phyloP scores from a whole-genome alignment of 1,140 invertebrate species.

The Zaprionus vittiger region DNA sequence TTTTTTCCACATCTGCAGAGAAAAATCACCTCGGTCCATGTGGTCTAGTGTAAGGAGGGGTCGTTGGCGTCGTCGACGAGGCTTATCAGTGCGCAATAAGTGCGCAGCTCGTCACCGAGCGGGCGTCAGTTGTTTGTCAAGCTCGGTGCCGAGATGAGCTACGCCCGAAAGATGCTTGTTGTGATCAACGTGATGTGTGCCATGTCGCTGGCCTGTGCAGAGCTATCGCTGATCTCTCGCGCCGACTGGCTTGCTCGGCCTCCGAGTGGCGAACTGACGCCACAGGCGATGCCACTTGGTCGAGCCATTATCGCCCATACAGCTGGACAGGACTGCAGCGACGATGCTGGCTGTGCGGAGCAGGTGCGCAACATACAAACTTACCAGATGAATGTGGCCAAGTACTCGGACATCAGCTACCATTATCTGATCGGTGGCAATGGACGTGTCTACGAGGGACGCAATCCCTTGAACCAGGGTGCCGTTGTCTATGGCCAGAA shows the following conservation, averaged over 20 bases:
- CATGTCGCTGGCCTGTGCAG: constrained; percentile 23
- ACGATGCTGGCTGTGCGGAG: constrained; percentile 82
- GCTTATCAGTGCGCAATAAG: constrained; percentile 64
- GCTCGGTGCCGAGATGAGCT: constrained; percentile 43
- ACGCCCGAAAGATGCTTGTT: constrained; percentile 6
- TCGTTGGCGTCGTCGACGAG: not conserved
- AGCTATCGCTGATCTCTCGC: constrained; percentile 58
- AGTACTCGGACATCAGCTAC: constrained; percentile 87
- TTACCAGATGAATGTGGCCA: constrained; percentile 84
- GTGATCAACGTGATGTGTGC: not conserved
- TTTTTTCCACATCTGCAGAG: constrained; percentile 14
- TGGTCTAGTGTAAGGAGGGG: constrained; percentile 14
- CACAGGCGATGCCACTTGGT: constrained; percentile 84
- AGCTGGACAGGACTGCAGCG: constrained; percentile 84
- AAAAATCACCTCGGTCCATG: constrained; percentile 44
- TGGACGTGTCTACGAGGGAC: constrained; percentile 87
- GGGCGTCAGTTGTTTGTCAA: constrained; percentile 42
- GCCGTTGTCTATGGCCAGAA: constrained; percentile 87
- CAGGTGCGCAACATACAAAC: constrained; percentile 85
- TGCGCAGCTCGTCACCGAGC: constrained; percentile 11
- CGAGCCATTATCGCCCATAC: constrained; percentile 86
- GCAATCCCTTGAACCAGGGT: constrained; percentile 86
- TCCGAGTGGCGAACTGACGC: constrained; percentile 76
- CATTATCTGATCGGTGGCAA: constrained; percentile 89
- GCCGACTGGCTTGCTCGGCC: constrained; percentile 87